Percentiles rank a stretch among this genome's conserved stretches.
These are phyloP conservation scores for Kryptolebias marmoratus DNA, from an alignment of 2,113 vertebrate species.

Conservation along the genomic window DNA sequence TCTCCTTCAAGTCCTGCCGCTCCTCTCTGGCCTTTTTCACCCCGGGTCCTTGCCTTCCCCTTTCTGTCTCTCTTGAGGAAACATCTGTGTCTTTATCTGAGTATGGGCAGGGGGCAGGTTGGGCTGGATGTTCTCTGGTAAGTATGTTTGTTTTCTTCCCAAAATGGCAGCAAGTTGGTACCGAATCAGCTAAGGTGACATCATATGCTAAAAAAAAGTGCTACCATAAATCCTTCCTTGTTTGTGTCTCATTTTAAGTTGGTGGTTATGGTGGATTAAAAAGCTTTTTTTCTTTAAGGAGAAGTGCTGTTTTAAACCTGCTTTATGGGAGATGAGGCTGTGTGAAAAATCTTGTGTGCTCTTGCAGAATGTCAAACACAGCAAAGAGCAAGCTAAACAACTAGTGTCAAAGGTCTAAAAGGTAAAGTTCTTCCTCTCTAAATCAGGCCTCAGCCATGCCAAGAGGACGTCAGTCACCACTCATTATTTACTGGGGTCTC, in stretches of 20 bases:
- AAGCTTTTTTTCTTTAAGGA: constrained; percentile 22
- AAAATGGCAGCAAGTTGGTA: constrained; percentile 50
- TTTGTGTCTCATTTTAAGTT: constrained; percentile 35
- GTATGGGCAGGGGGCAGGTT: constrained; percentile 45
- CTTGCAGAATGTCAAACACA: constrained; percentile 20
- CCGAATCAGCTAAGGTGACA: constrained; percentile 56
- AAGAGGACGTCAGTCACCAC: constrained; percentile 65
- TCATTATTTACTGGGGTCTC: constrained; percentile 66
- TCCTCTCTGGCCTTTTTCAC: constrained; percentile 64
- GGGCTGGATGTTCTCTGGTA: constrained; percentile 65
- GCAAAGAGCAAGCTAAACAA: constrained; percentile 7
- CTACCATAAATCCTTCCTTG: constrained; percentile 36
- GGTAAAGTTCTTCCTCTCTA: constrained; percentile 51
- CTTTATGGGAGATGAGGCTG: not conserved
- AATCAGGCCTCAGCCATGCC: constrained; percentile 40
- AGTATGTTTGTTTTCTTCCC: constrained; percentile 56
- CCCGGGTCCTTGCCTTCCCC: constrained; percentile 49
- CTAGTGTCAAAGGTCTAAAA: constrained; percentile 39
- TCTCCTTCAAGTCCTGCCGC: constrained; percentile 24
- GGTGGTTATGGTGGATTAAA: constrained; percentile 47
- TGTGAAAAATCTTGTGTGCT: constrained; percentile 8
- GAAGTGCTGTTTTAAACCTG: constrained; percentile 48
- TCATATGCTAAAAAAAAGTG: constrained; percentile 60
- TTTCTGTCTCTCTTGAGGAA: constrained; percentile 49
- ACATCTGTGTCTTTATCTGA: constrained; percentile 72